Evolutionary conservation across 2,888 invertebrate species (phyloP), one percentile per base, ranked within the genome.

Genomic region (Phytoseiulus persimilis): DNA sequence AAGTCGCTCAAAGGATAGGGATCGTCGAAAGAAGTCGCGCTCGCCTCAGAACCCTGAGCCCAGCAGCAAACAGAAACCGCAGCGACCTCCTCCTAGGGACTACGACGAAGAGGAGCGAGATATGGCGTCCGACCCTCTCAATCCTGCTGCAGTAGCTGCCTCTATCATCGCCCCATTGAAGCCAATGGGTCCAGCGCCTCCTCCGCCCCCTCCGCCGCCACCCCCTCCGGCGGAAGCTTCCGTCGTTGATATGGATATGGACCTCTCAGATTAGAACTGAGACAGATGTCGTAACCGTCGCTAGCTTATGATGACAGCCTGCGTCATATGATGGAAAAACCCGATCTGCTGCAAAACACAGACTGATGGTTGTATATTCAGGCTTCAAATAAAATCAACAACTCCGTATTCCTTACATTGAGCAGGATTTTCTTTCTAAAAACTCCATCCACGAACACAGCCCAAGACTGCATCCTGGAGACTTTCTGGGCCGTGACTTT

Each of bases 21-120:
- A 87, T 87, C 28, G 87, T 0, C 32, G 6, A 6, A 87, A 87
- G 45, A 87, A 45, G 39, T 87, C 39, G 14, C 83, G 83, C 28
- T 32, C 87, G 33, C 31, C 87, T 39, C 87, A 14, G 65, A 65
- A 23, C 18, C 2, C 28, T 23, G 65, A 65, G 18, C 18, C 65
- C 14, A 28, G 14, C 65, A 65, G 65, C 65, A 65, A 65, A 65
- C 65, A 65, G n/a, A 87, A 87, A 32, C 39, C 87, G 6, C 87
- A 33, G 23, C 87, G 39, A 32, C 87, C 87, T 32, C 87, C 87
- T 11, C 87, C 87, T 1, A 32, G 87, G 33, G 87, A 87, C 33
- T 87, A 87, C 33, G 87, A 87, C 33, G 87, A 87, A 23, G 87
- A 87, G 31, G 87, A 87, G 18, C 87, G 87, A 9, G 87, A 33